Evolutionary conservation across 2,797 vertebrate species (phyloP).

Genomic region (Gymnopithys bicolor): DNA sequence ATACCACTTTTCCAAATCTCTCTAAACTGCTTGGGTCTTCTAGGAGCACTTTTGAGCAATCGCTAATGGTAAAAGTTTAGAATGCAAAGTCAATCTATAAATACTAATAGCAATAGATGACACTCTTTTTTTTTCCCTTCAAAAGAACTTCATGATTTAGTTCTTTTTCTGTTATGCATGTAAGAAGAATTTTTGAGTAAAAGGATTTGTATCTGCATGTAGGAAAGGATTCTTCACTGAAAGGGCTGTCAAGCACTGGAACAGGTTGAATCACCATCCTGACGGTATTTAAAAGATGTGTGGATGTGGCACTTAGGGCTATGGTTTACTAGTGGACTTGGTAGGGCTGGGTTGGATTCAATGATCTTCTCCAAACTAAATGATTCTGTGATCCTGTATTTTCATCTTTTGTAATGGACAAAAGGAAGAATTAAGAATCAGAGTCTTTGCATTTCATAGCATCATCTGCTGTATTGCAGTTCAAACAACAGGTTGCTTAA

Average conservation of each 20-base stretch:
- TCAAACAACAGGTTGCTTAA: background rate
- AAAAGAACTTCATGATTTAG: background rate
- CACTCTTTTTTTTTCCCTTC: background rate
- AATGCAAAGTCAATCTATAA: background rate
- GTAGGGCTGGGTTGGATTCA: background rate
- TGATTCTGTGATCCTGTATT: background rate
- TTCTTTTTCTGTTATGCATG: background rate
- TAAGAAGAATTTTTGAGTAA: background rate
- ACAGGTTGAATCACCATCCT: background rate
- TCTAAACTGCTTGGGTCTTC: background rate
- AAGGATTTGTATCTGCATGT: background rate
- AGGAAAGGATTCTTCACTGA: background rate
- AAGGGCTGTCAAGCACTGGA: background rate
- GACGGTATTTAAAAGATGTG: background rate
- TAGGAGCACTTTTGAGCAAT: background rate
- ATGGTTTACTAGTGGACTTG: background rate
- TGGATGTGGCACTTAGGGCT: fast-evolving
- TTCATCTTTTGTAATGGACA: background rate
- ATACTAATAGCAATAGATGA: background rate
- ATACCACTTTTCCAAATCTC: background rate
- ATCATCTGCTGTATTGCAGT: background rate
- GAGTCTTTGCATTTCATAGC: background rate
- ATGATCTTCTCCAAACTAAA: background rate
- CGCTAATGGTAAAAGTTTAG: background rate
- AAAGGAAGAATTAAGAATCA: background rate